Conservation (phyloP, 2,888 invertebrate genomes). For the Rhaphigaster nebulosa region DNA sequence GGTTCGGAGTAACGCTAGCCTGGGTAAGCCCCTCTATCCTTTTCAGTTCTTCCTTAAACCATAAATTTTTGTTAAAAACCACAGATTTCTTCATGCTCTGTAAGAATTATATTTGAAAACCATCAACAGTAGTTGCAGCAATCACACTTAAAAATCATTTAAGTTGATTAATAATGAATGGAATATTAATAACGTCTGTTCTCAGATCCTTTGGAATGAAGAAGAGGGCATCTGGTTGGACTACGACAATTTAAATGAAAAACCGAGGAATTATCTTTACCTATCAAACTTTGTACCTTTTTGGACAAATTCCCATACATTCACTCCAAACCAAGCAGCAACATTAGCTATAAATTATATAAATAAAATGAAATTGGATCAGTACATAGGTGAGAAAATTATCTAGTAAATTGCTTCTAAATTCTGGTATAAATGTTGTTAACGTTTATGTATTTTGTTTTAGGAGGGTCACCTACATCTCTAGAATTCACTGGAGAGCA, state of each 20-base stretch:
- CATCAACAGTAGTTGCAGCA: no score
- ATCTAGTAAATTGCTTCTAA: not conserved
- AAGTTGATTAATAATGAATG: no score
- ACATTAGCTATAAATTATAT: conserved; percentile 56
- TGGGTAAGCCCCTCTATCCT: no score
- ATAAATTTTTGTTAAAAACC: no score
- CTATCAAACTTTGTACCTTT: conserved; percentile 81
- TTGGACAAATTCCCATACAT: conserved; percentile 72
- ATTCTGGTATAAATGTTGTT: not conserved
- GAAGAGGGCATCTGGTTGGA: conserved; percentile 86
- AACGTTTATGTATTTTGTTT: conserved; percentile 60
- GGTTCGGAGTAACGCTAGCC: no score
- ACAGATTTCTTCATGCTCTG: no score
- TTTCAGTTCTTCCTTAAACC: no score
- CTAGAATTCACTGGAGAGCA: conserved; percentile 78
- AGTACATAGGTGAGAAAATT: conserved; percentile 62
- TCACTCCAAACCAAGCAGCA: conserved; percentile 55
- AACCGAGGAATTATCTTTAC: conserved; percentile 76
- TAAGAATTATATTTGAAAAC: no score
- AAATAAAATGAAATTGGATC: conserved; percentile 51
- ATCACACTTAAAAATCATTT: no score
- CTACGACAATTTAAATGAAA: conserved; percentile 74
- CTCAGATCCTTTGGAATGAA: conserved; percentile 79
- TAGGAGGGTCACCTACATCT: conserved; percentile 80
- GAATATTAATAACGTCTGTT: not conserved